Base-by-base conservation (phyloP, 2,113 vertebrate species). In the Carassius auratus region DNA sequence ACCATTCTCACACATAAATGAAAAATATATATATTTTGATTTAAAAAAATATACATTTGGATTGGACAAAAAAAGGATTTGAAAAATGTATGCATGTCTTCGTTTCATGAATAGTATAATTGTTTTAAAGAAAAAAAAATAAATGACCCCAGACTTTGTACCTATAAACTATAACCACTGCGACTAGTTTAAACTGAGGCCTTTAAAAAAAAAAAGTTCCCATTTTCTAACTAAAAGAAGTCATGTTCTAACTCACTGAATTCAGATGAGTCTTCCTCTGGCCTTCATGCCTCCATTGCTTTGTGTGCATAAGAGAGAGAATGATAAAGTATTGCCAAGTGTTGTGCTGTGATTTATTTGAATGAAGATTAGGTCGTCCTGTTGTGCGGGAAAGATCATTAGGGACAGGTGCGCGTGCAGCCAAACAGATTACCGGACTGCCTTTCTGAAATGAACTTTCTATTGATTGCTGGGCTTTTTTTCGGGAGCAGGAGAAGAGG, bases 401-500 rank as follows among this genome's bases (percentile, higher is more conserved):
- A 90, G 78, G 86, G 92, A 90, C 91, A 92, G 93, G 90, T 92
- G 92, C 89, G 87, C 87, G 79, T 91, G 89, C 89, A 90, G 90
- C 89, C 89, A 88, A 88, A 86, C 88, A 92, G 92, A 94, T 95
- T 93, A 93, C 92, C 86, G 86, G 89, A 86, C 73, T 45, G 86
- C 87, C 86, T 85, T 87, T 84, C 84, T 62, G 88, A 94, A 94
- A 94, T 95, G 91, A 94, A 94, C 90, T 94, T 93, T 93, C 91
- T 91, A 95, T 94, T 86, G 93, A 95, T 93, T 91, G 90, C 87
- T 86, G 89, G 84, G 89, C 85, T 48, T 91, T 88, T 87, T 87
- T 91, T 91, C 88, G 91, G 91, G 5, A n/a, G 69, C 8, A n/a
- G 38, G 36, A 45, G 38, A 23, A 19, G 52, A 50, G 36, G 48